Conservation (phyloP, 2,888 invertebrate species). For the Caenorhabditis sp. region DNA sequence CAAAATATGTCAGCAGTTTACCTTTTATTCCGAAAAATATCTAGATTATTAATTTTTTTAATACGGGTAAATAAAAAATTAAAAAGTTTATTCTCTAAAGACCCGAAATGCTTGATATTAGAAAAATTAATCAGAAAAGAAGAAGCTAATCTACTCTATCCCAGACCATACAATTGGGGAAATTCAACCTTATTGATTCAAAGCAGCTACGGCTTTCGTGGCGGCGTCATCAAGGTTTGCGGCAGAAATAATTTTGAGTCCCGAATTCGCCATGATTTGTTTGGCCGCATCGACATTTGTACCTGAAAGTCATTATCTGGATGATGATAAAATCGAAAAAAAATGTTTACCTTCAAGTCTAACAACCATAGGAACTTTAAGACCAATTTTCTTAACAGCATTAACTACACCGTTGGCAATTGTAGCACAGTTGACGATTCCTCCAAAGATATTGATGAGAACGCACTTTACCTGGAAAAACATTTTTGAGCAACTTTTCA, state of each 20-base stretch:
- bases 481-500: too few species aligned
- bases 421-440: conserved; percentile 96
- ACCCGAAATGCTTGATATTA: background rate
- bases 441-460: conserved; percentile 97
- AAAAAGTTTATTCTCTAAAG: background rate
- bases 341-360: conserved; percentile 64
- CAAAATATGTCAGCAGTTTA: conserved; percentile 37
- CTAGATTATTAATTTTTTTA: conserved; percentile 2
- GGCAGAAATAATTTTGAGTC: conserved; percentile 84
- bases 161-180: too few species aligned
- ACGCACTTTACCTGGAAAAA: conserved; percentile 82
- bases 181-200: background rate
- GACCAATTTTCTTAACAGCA: conserved; percentile 82
- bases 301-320: conserved; percentile 72
- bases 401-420: conserved; percentile 93
- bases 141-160: background rate
- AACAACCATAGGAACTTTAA: conserved; percentile 79
- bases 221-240: conserved; percentile 91
- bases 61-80: background rate
- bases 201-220: conserved; percentile 79
- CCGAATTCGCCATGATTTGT: conserved; percentile 83
- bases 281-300: conserved; percentile 88
- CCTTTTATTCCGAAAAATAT: conserved; percentile 31
- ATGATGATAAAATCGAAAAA: background rate
- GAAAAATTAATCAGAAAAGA: conserved; percentile 2